phyloP scores from a whole-genome alignment of 2,888 invertebrate species.

The Synergus japonicus region DNA sequence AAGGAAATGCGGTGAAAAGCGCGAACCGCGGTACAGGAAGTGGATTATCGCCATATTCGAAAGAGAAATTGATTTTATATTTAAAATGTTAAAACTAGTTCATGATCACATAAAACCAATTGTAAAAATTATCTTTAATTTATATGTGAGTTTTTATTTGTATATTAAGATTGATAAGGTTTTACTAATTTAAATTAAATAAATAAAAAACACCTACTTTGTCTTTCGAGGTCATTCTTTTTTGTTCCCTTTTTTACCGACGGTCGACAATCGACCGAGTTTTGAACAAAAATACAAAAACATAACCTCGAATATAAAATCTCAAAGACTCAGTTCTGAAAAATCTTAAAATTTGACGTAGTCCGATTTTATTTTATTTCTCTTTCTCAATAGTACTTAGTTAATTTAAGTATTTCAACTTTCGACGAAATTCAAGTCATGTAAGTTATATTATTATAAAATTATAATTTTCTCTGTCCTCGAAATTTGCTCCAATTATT shows the following conservation, averaged over 20 bases:
- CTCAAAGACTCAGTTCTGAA: no score
- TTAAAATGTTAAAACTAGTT: background rate
- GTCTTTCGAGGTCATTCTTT: background rate
- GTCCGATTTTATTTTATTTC: no score
- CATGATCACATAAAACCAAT: background rate
- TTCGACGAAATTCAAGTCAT: no score
- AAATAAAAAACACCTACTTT: background rate
- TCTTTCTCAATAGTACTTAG: no score
- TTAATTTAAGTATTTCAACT: no score
- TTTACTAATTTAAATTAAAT: background rate
- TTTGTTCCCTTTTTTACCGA: background rate
- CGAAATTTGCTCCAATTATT: no score
- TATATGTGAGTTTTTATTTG: background rate
- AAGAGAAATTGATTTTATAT: background rate
- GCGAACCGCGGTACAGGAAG: conserved; percentile 29
- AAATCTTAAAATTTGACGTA: no score
- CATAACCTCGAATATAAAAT: background rate
- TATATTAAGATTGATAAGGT: background rate
- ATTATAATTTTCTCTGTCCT: no score
- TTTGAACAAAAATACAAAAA: background rate
- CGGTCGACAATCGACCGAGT: background rate
- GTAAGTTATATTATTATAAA: no score
- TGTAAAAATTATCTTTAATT: background rate
- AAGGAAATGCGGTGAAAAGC: background rate
- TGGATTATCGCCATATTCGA: background rate